phyloP scores from a whole-genome alignment of 2,113 vertebrate genomes.

The Chloroceryle aenea region DNA sequence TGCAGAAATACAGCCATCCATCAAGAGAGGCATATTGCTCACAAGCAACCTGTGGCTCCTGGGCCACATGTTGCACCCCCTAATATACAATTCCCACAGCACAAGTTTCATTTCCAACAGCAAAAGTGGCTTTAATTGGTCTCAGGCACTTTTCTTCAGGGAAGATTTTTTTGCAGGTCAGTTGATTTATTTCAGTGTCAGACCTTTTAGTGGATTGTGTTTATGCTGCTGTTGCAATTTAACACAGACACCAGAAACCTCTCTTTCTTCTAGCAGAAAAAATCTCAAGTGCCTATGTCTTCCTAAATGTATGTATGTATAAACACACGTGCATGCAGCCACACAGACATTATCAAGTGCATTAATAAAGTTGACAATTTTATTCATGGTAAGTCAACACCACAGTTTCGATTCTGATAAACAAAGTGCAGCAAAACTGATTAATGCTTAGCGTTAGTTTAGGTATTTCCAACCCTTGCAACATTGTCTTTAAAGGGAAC shows the following conservation, averaged over 20 bases:
- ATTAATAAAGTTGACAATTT: not conserved
- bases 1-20: not conserved
- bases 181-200: not conserved
- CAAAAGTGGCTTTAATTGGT: not conserved
- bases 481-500: conserved; percentile 44
- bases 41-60: not conserved
- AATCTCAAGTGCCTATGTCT: rapidly evolving
- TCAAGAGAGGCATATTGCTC: not conserved
- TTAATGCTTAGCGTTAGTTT: not conserved
- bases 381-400: not conserved
- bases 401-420: not conserved
- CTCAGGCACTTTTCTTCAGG: not conserved
- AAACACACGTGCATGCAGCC: not conserved
- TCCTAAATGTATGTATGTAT: not conserved
- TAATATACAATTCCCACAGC: not conserved
- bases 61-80: not conserved
- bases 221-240: not conserved
- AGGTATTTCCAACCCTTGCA: conserved; percentile 28
- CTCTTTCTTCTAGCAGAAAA: not conserved
- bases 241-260: not conserved
- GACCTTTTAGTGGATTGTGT: not conserved
- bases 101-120: not conserved
- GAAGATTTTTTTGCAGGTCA: not conserved
- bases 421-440: not conserved
- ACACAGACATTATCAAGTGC: not conserved